Evolutionary conservation across 1,140 invertebrate species (phyloP).

Genomic region (Pachyrhynchus sulphureomaculatus): DNA sequence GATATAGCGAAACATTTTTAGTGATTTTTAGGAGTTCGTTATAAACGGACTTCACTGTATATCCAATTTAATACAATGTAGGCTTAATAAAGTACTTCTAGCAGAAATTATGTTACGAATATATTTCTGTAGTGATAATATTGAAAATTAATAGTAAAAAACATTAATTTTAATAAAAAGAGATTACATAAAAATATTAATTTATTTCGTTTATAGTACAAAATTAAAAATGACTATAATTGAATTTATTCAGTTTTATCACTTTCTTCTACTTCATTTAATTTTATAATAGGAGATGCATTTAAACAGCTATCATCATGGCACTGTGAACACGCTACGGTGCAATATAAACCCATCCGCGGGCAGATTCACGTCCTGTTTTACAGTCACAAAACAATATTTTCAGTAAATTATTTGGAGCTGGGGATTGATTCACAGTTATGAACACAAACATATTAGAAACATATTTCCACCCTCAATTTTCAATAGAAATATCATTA

Average conservation of each 20-base stretch:
- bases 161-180: too few species aligned
- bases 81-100: too few species aligned
- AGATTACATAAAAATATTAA: too few species aligned
- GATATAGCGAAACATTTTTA: too few species aligned
- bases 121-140: too few species aligned
- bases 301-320: constrained; percentile 5
- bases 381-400: constrained; percentile 22
- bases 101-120: too few species aligned
- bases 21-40: too few species aligned
- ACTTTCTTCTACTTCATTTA: constrained; percentile 7
- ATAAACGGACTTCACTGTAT: too few species aligned
- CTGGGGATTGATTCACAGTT: constrained; percentile 13
- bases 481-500: constrained; percentile 6
- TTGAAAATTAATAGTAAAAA: too few species aligned
- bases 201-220: neutral
- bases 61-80: too few species aligned
- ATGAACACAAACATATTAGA: constrained; percentile 9
- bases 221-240: neutral
- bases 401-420: constrained; percentile 6
- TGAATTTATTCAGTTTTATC: neutral
- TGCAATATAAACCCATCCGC: neutral
- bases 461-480: constrained; percentile 10
- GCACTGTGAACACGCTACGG: constrained; percentile 4
- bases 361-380: constrained; percentile 4
- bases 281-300: constrained; percentile 8